Evolutionary conservation across 2,113 vertebrate genomes (phyloP).

Genomic region (Oreochromis niloticus): DNA sequence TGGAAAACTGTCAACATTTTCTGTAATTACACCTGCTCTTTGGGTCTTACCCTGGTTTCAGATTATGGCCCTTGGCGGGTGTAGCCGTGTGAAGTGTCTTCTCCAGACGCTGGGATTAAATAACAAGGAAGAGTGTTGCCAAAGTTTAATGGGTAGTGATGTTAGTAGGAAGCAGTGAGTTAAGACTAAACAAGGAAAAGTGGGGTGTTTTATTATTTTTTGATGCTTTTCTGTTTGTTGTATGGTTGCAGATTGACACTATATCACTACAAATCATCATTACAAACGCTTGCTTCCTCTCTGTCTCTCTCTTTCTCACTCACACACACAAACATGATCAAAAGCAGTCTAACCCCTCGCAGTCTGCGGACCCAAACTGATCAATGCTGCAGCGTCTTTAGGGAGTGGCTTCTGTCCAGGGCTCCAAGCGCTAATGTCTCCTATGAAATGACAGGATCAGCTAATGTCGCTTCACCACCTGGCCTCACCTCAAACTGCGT

Average conservation of each 20-base stretch:
- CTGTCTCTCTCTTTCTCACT: neutral
- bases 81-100: constrained; percentile 10
- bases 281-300: neutral
- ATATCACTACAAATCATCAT: neutral
- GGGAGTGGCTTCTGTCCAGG: neutral
- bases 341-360: neutral
- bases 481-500: neutral
- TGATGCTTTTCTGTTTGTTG: neutral
- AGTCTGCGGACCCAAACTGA: constrained; percentile 15
- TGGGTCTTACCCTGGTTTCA: constrained; percentile 20
- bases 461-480: constrained; percentile 4
- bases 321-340: neutral
- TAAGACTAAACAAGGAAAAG: neutral
- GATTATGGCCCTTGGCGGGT: constrained; percentile 5
- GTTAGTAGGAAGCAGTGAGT: neutral
- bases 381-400: constrained; percentile 20
- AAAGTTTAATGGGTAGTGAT: constrained; percentile 1
- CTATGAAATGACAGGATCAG: constrained; percentile 30
- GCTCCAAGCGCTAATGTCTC: neutral
- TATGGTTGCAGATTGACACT: neutral
- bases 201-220: neutral
- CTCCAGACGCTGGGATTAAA: constrained; percentile 22
- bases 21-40: constrained; percentile 56
- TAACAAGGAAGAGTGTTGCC: constrained; percentile 3
- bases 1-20: constrained; percentile 23